Evolutionary conservation across 1,140 invertebrate species (phyloP).

Genomic region (Tetragonula clypearis): DNA sequence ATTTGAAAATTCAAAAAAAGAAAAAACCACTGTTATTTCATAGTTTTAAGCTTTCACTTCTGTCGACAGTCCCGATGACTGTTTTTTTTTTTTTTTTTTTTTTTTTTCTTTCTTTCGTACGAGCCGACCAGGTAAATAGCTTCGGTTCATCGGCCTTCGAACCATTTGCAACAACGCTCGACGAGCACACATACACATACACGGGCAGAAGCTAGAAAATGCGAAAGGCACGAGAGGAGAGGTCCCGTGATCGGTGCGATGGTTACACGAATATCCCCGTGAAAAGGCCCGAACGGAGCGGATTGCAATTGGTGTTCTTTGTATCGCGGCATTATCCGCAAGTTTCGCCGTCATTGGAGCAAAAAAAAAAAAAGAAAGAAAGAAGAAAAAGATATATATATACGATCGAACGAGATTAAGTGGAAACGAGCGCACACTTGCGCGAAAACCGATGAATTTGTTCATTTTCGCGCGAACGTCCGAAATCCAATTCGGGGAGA

Average conservation of each 20-base stretch:
- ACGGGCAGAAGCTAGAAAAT: constrained; percentile 25
- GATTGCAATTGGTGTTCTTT: constrained; percentile 29
- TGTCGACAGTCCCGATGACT: too few species aligned
- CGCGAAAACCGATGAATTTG: background rate
- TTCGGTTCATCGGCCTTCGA: constrained; percentile 29
- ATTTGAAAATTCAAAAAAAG: too few species aligned
- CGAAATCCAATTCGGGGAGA: too few species aligned
- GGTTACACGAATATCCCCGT: background rate
- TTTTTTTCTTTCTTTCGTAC: constrained; percentile 5
- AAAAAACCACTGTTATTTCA: too few species aligned
- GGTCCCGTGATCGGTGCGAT: constrained; percentile 15
- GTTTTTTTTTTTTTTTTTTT: too few species aligned
- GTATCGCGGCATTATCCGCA: constrained; percentile 11
- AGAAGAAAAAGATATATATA: too few species aligned
- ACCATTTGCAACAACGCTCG: background rate
- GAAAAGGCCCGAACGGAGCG: background rate
- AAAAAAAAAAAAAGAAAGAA: background rate
- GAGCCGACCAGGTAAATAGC: constrained; percentile 43
- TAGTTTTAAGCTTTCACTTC: too few species aligned
- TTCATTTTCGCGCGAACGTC: background rate
- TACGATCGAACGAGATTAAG: constrained; percentile 15
- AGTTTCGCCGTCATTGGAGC: constrained; percentile 9
- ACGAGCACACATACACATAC: background rate
- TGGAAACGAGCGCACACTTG: constrained; percentile 7
- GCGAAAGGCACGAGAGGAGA: constrained; percentile 9